Evolutionary conservation across 2,888 invertebrate genomes (phyloP).

Genomic region (Aleiodes alternator): DNA sequence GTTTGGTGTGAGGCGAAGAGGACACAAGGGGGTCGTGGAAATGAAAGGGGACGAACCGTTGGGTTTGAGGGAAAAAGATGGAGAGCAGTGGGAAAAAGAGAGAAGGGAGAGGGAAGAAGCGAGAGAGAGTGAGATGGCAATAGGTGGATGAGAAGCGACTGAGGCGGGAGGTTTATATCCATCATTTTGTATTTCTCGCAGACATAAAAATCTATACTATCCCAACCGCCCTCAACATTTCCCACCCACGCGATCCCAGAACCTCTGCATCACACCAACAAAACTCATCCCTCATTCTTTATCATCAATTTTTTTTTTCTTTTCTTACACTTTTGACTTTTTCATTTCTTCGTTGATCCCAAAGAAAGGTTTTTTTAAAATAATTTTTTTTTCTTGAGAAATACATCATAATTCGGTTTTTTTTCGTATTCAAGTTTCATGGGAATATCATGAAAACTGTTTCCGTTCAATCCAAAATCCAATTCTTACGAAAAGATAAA

Average conservation of each 20-base stretch:
- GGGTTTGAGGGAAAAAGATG: constrained; percentile 26
- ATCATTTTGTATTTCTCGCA: constrained; percentile 74
- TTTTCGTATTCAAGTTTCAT: background rate
- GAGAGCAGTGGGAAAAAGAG: constrained; percentile 21
- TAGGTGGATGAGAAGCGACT: constrained; percentile 40
- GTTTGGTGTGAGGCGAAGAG: constrained; percentile 55
- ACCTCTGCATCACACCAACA: constrained; percentile 52
- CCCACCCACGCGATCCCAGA: constrained; percentile 44
- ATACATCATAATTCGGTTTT: background rate
- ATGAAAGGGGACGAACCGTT: constrained; percentile 22
- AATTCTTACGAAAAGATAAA: background rate
- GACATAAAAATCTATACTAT: constrained; percentile 74
- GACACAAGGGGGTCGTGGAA: constrained; percentile 49
- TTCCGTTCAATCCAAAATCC: background rate
- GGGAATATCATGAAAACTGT: background rate
- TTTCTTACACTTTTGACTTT: constrained; percentile 33
- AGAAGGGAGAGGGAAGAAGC: constrained; percentile 20
- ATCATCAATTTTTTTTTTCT: constrained; percentile 42
- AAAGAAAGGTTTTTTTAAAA: background rate
- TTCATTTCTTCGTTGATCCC: background rate
- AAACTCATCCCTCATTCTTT: constrained; percentile 53
- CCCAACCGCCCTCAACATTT: constrained; percentile 52
- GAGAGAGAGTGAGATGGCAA: constrained; percentile 28
- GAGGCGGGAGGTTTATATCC: constrained; percentile 71
- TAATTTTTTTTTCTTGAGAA: background rate